Conservation (phyloP, 2,888 invertebrate genomes). For the Lumbricus terrestris region DNA sequence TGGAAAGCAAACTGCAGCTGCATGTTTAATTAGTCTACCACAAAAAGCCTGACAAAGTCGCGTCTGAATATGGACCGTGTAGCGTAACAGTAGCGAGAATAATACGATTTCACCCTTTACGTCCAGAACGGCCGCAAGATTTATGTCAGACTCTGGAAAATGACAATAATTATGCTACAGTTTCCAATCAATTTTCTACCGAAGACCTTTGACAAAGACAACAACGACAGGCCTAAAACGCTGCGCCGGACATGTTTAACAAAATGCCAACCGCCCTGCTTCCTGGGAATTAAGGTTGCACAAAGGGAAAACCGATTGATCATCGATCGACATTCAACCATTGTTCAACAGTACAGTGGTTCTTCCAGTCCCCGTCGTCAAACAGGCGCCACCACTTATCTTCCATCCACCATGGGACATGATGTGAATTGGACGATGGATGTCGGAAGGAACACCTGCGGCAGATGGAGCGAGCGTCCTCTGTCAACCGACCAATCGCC, state of each 20-base stretch:
- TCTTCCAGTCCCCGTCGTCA: background rate
- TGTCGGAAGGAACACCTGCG: background rate
- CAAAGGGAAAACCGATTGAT: background rate
- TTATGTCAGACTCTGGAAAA: background rate
- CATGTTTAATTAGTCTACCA: background rate
- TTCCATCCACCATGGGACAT: no score
- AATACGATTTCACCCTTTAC: background rate
- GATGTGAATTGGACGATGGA: background rate
- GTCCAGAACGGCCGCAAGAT: background rate
- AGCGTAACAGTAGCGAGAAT: background rate
- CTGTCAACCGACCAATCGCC: background rate
- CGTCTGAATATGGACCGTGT: background rate
- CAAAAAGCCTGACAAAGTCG: background rate
- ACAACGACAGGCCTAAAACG: background rate
- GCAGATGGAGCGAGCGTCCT: no score
- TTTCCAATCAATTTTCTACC: background rate
- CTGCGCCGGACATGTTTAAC: background rate
- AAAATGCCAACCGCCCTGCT: background rate
- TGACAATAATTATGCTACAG: no score
- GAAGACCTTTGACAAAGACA: background rate
- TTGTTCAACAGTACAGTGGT: background rate
- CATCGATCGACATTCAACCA: background rate
- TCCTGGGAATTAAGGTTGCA: background rate
- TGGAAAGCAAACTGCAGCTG: background rate
- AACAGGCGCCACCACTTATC: background rate